A percentile compares a stretch with the other conserved stretches of the same genome.
phyloP scores from a whole-genome alignment of 2,888 invertebrate genomes.

The Parthenolecanium corni region DNA sequence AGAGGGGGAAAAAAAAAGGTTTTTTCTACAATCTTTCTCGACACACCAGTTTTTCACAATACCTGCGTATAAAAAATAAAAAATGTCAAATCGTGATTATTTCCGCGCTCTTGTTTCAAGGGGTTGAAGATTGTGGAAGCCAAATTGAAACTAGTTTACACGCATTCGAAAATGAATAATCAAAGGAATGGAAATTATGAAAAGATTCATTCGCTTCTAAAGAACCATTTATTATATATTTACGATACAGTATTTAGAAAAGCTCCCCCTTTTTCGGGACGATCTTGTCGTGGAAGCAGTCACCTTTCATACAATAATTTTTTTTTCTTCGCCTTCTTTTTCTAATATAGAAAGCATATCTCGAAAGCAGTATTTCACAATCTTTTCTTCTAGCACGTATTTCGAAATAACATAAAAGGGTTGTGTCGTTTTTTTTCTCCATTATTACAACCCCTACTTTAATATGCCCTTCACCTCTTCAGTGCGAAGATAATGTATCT shows the following conservation, averaged over 20 bases:
- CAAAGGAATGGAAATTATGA: too few relatives aligned
- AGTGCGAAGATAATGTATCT: slow-evolving; percentile 1
- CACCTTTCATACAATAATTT: not conserved
- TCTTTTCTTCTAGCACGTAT: not conserved
- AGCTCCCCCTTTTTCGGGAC: slow-evolving; percentile 3
- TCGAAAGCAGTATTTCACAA: slow-evolving; percentile 8
- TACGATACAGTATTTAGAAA: slow-evolving; percentile 18
- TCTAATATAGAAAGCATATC: slow-evolving; percentile 1
- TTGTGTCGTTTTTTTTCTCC: not conserved
- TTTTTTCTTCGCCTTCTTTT: not conserved
- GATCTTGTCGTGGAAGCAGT: slow-evolving; percentile 9
- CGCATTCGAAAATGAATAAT: too few relatives aligned
- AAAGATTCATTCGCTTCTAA: slow-evolving; percentile 4
- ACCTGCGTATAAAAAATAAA: not conserved
- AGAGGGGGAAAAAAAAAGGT: not conserved
- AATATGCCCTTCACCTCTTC: not conserved
- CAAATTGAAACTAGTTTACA: too few relatives aligned
- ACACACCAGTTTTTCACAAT: not conserved
- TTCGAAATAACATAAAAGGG: slow-evolving; percentile 10
- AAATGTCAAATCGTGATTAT: not conserved
- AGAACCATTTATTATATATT: not conserved
- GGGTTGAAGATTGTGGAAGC: too few relatives aligned
- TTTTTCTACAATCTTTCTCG: not conserved
- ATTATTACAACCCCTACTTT: slow-evolving; percentile 7
- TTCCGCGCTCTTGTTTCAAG: too few relatives aligned